phyloP scores from a whole-genome alignment of 2,797 vertebrate genomes.

The Glossophaga mutica region DNA sequence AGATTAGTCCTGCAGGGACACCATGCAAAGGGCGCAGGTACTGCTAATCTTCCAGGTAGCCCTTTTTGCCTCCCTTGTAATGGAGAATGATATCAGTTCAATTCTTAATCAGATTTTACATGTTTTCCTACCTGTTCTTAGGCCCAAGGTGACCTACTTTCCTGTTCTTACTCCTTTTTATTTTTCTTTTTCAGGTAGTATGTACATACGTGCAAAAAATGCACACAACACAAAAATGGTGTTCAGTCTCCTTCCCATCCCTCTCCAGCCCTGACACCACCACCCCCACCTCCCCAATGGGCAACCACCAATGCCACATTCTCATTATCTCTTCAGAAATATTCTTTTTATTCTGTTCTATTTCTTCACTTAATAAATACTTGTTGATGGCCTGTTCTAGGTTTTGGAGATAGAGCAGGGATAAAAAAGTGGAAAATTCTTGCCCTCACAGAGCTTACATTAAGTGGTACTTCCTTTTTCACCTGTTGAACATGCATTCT shows the following conservation, averaged over 20 bases:
- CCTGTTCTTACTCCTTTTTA: not conserved
- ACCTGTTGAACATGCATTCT: not conserved
- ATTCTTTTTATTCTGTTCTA: not conserved
- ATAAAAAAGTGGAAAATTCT: not conserved
- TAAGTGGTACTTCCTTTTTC: not conserved
- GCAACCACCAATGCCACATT: not conserved
- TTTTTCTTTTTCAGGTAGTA: not conserved
- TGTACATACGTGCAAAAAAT: not conserved
- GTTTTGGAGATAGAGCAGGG: not conserved
- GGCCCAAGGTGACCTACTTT: not conserved
- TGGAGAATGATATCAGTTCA: not conserved
- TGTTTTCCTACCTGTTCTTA: not conserved
- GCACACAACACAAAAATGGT: not conserved
- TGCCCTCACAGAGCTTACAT: not conserved
- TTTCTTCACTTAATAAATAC: not conserved
- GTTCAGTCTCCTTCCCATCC: not conserved
- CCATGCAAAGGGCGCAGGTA: not conserved
- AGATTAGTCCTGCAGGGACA: not conserved
- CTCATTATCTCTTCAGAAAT: not conserved
- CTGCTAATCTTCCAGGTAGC: no score
- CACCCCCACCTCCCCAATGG: not conserved
- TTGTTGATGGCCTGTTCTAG: not conserved
- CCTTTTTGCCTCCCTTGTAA: not conserved
- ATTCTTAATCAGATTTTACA: not conserved
- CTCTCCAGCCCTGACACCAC: not conserved